Conservation (phyloP, 1,140 invertebrate genomes). For the Palaemon carinicauda region DNA sequence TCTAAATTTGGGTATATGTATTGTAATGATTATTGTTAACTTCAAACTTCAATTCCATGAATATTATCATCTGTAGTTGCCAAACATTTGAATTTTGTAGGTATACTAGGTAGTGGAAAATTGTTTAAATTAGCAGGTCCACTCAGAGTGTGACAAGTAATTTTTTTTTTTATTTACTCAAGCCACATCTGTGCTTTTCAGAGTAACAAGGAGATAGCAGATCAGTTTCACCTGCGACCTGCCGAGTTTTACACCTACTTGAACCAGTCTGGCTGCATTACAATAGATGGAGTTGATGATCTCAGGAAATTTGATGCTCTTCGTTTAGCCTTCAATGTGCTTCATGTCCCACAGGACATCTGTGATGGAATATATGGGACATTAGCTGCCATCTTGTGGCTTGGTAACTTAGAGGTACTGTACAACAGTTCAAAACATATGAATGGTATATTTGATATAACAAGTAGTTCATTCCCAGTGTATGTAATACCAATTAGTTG, state of each 20-base stretch:
- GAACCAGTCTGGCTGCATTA: slow-evolving; percentile 81
- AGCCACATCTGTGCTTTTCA: slow-evolving; percentile 12
- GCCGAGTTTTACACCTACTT: slow-evolving; percentile 81
- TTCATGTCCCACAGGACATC: slow-evolving; percentile 84
- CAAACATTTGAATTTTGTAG: no score
- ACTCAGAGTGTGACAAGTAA: no score
- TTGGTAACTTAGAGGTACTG: slow-evolving; percentile 80
- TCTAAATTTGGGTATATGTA: no score
- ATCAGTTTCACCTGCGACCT: slow-evolving; percentile 69
- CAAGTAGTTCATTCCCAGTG: not conserved
- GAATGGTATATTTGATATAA: not conserved
- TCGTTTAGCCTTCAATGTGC: slow-evolving; percentile 88
- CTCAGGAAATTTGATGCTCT: slow-evolving; percentile 84
- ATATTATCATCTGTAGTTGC: no score
- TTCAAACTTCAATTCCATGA: no score
- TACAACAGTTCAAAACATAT: not conserved
- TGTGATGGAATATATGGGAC: slow-evolving; percentile 92
- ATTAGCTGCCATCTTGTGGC: slow-evolving; percentile 89
- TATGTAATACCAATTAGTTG: not conserved
- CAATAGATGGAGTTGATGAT: slow-evolving; percentile 78
- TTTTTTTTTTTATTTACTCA: not conserved
- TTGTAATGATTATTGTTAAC: no score
- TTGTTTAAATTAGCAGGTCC: no score
- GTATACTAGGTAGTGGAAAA: no score
- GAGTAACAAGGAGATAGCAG: slow-evolving; percentile 64